Percentiles rank a stretch among this genome's conserved stretches.
phyloP scores from a whole-genome alignment of 2,888 invertebrate genomes.

The Thalpophila matura region DNA sequence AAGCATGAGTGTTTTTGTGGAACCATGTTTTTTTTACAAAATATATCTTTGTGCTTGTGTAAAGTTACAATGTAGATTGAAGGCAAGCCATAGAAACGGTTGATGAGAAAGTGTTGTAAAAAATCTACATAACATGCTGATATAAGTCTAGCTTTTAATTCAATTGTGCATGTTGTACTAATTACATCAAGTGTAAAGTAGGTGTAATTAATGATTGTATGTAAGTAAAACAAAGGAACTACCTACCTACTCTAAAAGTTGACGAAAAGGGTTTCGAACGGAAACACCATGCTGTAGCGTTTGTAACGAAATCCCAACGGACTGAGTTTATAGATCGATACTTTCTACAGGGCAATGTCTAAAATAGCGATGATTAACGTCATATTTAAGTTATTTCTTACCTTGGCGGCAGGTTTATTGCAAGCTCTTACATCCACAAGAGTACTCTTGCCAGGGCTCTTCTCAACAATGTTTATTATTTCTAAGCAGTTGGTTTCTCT shows the following conservation, averaged over 20 bases:
- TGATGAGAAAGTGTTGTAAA: slow-evolving; percentile 54
- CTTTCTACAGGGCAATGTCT: slow-evolving; percentile 5
- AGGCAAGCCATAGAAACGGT: slow-evolving; percentile 28
- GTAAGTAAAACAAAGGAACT: slow-evolving; percentile 11
- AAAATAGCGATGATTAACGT: slow-evolving; percentile 4
- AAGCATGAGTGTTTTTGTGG: not conserved
- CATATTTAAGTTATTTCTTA: slow-evolving; percentile 74
- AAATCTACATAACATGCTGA: slow-evolving; percentile 50
- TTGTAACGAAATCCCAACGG: slow-evolving; percentile 16
- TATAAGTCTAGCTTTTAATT: slow-evolving; percentile 31
- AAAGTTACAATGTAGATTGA: slow-evolving; percentile 12
- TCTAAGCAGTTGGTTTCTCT: slow-evolving; percentile 87
- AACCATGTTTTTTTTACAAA: not conserved
- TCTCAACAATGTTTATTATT: slow-evolving; percentile 85
- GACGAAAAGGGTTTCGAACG: slow-evolving; percentile 20
- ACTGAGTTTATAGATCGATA: slow-evolving; percentile 38
- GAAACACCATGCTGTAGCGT: slow-evolving; percentile 29
- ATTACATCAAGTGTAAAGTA: not conserved
- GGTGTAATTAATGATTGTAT: not conserved
- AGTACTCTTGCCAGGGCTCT: slow-evolving; percentile 87
- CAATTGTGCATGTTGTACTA: slow-evolving; percentile 22
- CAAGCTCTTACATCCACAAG: slow-evolving; percentile 93
- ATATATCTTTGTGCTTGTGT: slow-evolving; percentile 13
- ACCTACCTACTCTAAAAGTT: not conserved
- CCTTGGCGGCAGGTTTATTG: slow-evolving; percentile 92